phyloP scores from a whole-genome alignment of 2,888 invertebrate species.

The Spatulosminthurus flaviceps region DNA sequence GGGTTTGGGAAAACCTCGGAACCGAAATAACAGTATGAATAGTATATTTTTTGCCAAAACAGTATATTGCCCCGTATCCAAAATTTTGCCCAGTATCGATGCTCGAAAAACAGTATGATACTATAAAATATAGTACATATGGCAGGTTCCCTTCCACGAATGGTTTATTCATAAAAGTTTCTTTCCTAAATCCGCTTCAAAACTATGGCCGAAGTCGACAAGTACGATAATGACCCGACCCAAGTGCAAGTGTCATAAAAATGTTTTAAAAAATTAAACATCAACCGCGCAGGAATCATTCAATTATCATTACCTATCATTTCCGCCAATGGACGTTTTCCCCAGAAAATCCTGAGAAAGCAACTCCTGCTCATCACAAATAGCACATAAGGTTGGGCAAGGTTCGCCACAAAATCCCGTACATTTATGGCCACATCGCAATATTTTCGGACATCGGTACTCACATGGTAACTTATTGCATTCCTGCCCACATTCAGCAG shows the following conservation, averaged over 20 bases:
- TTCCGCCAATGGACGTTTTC: not conserved
- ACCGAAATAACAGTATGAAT: no score
- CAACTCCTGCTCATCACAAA: slow-evolving; percentile 68
- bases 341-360: slow-evolving; percentile 11
- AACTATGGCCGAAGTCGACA: slow-evolving; percentile 65
- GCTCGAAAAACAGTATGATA: no score
- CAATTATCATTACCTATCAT: slow-evolving; percentile 21
- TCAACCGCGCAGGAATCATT: no score
- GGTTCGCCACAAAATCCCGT: slow-evolving; percentile 76
- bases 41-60: no score
- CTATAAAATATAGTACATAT: slow-evolving; percentile 72
- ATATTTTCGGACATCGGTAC: slow-evolving; percentile 64
- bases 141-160: slow-evolving; percentile 51
- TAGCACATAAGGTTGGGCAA: slow-evolving; percentile 72
- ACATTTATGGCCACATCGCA: slow-evolving; percentile 67
- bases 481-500: slow-evolving; percentile 46
- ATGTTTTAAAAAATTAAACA: not conserved
- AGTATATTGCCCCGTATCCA: no score
- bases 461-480: slow-evolving; percentile 66
- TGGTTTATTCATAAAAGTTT: slow-evolving; percentile 63
- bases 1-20: slow-evolving; percentile 71
- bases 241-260: no score
- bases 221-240: slow-evolving; percentile 64
- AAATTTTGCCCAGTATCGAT: no score
- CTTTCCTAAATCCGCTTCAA: slow-evolving; percentile 66